These are phyloP conservation scores for Cremastinae sp. DNA, from an alignment of 2,888 invertebrate species.

Conservation along the genomic window DNA sequence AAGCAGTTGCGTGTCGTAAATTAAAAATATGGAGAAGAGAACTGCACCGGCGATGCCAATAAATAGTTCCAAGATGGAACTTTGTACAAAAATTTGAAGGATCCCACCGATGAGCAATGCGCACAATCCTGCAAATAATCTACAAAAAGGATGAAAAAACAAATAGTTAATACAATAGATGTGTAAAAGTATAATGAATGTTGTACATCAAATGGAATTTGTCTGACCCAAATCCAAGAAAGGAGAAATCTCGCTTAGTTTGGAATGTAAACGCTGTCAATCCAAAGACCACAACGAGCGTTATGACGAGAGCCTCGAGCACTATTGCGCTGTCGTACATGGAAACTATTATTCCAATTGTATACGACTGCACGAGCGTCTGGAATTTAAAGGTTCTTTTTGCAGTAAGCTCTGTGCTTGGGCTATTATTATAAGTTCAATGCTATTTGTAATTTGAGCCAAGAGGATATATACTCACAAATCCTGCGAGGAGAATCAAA, in stretches of 20 bases:
- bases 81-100: slow-evolving; percentile 88
- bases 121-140: slow-evolving; percentile 85
- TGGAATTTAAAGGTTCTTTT: slow-evolving; percentile 81
- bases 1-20: slow-evolving; percentile 92
- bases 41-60: slow-evolving; percentile 88
- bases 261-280: slow-evolving; percentile 93
- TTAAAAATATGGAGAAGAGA: slow-evolving; percentile 90
- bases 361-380: slow-evolving; percentile 90
- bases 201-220: neutral
- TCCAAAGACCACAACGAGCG: slow-evolving; percentile 87
- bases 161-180: neutral
- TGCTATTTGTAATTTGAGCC: too few relatives aligned
- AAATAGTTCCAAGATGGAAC: slow-evolving; percentile 86
- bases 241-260: slow-evolving; percentile 91
- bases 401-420: too few relatives aligned
- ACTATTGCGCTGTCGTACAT: slow-evolving; percentile 89
- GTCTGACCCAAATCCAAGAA: slow-evolving; percentile 88
- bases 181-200: slow-evolving; percentile 2
- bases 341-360: slow-evolving; percentile 89
- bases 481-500: slow-evolving; percentile 88
- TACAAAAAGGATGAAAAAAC: slow-evolving; percentile 75
- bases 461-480: slow-evolving; percentile 85
- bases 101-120: slow-evolving; percentile 88
- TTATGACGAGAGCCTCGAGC: slow-evolving; percentile 89
- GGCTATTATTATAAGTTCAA: too few relatives aligned